phyloP scores from a whole-genome alignment of 2,797 vertebrate genomes.

The Girardinus metallicus region DNA sequence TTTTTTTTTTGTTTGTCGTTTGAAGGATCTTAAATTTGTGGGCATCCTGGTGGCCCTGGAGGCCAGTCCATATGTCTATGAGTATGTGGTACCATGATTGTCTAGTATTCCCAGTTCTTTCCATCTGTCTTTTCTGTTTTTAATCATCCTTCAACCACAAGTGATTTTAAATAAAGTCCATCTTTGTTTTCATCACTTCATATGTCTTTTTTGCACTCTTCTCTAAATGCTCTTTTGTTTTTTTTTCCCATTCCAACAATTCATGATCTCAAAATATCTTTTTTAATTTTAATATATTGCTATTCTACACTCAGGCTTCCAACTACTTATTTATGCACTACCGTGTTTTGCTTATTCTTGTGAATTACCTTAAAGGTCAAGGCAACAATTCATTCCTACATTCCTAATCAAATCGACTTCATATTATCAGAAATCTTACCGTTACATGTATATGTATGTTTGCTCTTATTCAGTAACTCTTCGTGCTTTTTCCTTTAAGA shows the following conservation, averaged over 20 bases:
- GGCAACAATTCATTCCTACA: neutral
- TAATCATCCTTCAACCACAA: slow-evolving; percentile 31
- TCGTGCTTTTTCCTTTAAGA: slow-evolving; percentile 37
- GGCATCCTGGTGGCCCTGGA: slow-evolving; percentile 50
- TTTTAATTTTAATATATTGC: slow-evolving; percentile 1
- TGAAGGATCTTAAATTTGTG: slow-evolving; percentile 54
- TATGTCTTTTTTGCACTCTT: slow-evolving; percentile 26
- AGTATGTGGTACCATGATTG: slow-evolving; percentile 32
- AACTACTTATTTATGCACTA: neutral
- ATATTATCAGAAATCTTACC: slow-evolving; percentile 16
- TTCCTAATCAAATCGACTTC: slow-evolving; percentile 6
- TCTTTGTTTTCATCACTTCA: slow-evolving; percentile 26
- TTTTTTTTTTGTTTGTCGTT: slow-evolving; percentile 44
- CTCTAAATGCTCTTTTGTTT: slow-evolving; percentile 29
- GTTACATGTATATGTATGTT: neutral
- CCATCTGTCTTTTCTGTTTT: slow-evolving; percentile 16
- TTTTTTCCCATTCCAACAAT: slow-evolving; percentile 28
- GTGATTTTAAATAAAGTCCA: slow-evolving; percentile 12
- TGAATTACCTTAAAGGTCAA: slow-evolving; percentile 25
- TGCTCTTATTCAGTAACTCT: slow-evolving; percentile 16
- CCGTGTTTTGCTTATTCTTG: slow-evolving; percentile 1
- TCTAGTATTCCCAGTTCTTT: slow-evolving; percentile 10
- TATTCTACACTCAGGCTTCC: neutral
- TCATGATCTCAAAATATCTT: slow-evolving; percentile 7
- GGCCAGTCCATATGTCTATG: slow-evolving; percentile 35